Base-by-base conservation (phyloP, 2,113 vertebrate genomes). In the Elephas maximus region DNA sequence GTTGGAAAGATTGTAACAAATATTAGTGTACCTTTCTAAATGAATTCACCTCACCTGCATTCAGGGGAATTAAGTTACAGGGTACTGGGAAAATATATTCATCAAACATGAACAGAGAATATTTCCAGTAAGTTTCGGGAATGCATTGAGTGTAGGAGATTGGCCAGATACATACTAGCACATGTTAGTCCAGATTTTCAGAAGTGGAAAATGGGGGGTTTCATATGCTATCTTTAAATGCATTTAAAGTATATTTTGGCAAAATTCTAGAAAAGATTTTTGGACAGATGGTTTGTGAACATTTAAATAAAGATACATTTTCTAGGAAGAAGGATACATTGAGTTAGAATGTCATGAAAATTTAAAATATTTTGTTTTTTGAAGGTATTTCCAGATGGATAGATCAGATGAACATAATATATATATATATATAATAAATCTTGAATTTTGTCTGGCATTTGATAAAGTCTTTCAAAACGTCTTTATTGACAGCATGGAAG, bases 201-300 rank as follows among this genome's bases (percentile, higher is more conserved):
- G 60, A 76, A 80, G 37, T 8, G 2, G n/a, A 41, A 78, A 71
- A 51, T 37, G 2, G 45, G 48, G 21, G 23, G 90, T 92, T 80
- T 93, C 41, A 91, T 76, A 88, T 80, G 81, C 33, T 83, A 83
- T 63, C 62, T 57, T 69, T 94, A 92, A 94, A 69, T 79, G 45
- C 20, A 73, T 86, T 91, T 96, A 87, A 95, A 92, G 45, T 67
- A 96, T 33, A 82, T 23, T 89, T 86, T 91, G 92, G 79, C 83
- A 96, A 91, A 89, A 91, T 80, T 95, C 30, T 90, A 94, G 57
- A 84, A 94, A 96, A 88, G 48, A 83, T 12, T 95, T 95, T 87
- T 95, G 84, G 89, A 60, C 93, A 96, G 83, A 97, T 95, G 91
- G 88, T 81, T 83, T 82, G 63, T 95, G 88, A 95, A 90, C 90